phyloP scores from a whole-genome alignment of 2,113 vertebrate genomes.

The zebrafish (Danio rerio) region GRCz12tu NC_133185.1:30997501-30998000 shows the following conservation, averaged over 20 bases:
- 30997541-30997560: too few relatives aligned
- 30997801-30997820: background rate
- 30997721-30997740: background rate
- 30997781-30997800: background rate
- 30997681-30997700: too few relatives aligned
- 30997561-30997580: too few relatives aligned
- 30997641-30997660: too few relatives aligned
- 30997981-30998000: slow-evolving; percentile 89
- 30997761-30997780: background rate
- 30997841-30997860: background rate
- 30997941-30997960: slow-evolving; percentile 86
- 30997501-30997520: too few relatives aligned
- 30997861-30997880: slow-evolving; percentile 85
- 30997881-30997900: slow-evolving; percentile 87
- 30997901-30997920: slow-evolving; percentile 95
- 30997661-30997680: too few relatives aligned
- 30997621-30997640: too few relatives aligned
- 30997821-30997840: background rate
- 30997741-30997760: background rate
- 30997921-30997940: slow-evolving; percentile 86
- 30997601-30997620: too few relatives aligned
- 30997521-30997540: too few relatives aligned
- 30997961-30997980: slow-evolving; percentile 86
- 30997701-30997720: too few relatives aligned
- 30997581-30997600: too few relatives aligned